Evolutionary conservation across 2,888 invertebrate species (phyloP), one percentile per base, ranked within the genome.

Genomic region (Choristoneura rosaceana): DNA sequence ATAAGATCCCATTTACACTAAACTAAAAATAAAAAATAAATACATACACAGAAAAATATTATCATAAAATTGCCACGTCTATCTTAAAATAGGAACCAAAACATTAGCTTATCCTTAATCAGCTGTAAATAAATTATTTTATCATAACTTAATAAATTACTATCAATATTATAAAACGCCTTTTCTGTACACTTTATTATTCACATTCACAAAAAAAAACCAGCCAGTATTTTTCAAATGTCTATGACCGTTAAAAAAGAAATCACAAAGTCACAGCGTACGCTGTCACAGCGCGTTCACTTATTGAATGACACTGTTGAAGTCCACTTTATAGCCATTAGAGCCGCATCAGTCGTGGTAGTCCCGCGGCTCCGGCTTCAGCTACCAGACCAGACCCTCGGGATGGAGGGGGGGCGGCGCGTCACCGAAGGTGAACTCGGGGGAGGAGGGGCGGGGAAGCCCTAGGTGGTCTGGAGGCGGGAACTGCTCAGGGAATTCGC

Each of bases 391-490:
- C 82, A 94, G 87, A 60, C 94, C 94, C 87, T 94, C 94, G 67
- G 93, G 93, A 76, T 94, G 94, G 69, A 93, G 80, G 59, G 94
- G 94, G 0, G 94, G 94, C 38, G 94, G 94, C 65, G 91, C 94
- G 84, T 94, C 94, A 0, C 93, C 93, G 82, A 94, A 94, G 76
- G 96, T 96, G 93, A 96, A 96, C 91, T 96, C 96, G 63, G 97
- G 97, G 81, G 97, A 97, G 76, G 96, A 96, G 69, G 96, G 96
- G 79, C 96, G 95, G 75, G 96, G 96, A 76, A 96, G 96, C 84
- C 95, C 95, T 83, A 96, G 95, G 88, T 96, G 95, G 79, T 96
- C 96, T 2, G 96, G 95, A 9, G 95, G 95, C 69, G 95, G 95
- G 90, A 94, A 96, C 85, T 93, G 94, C 64, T 94, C 94, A 15